Evolutionary conservation across 2,888 invertebrate species (phyloP), one percentile per base, ranked within the genome.

Genomic region (Caenorhabditis drosophilae): DNA sequence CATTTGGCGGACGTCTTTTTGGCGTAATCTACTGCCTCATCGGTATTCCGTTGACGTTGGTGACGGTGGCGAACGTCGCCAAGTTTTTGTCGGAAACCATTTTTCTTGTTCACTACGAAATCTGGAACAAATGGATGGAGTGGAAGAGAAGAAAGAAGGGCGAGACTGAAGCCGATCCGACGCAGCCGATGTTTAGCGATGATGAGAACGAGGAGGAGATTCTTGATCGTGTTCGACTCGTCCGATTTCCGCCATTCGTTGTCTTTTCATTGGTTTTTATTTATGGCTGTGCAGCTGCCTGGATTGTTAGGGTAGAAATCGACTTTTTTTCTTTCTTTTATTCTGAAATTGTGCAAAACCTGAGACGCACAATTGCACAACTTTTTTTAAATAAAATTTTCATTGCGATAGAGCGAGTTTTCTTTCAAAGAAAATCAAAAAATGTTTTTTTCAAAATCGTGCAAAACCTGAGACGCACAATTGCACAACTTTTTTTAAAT

Each of bases 11-110:
- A 23, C 92, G 93, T 85, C 86, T 91, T 49, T 92, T 93, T 86
- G 92, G 92, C 85, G 91, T 93, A 84, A 84, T 91, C 54, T 93
- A 91, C 86, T 92, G 92, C 0, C 85, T 91, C 61, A 87, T 92
- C 50, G 76, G 76, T 15, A 75, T 76, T 23, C 76, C 76, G 9
- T 57, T 76, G 18, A 75, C 76, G n/a, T 59, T 76, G 23, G 76
- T 79, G 1, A 79, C 79, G 0, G 79, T 79, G 2, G 80, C 79
- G 2, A 81, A 80, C 52, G 72, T 81, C 16, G 81, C 81, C 44
- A 81, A 81, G 47, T 81, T 81, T 60, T 64, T 77, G 12, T 81
- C 82, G 2, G 82, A 82, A 42, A 70, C 72, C 9, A 67, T 82
- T 12, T 82, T 82, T 58, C 54, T 73, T 18, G 34, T 80, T 3